These are phyloP conservation scores for Bolinopsis microptera DNA, from an alignment of 37 sponge, comb jelly and placozoan genomes.

Conservation along the genomic window DNA sequence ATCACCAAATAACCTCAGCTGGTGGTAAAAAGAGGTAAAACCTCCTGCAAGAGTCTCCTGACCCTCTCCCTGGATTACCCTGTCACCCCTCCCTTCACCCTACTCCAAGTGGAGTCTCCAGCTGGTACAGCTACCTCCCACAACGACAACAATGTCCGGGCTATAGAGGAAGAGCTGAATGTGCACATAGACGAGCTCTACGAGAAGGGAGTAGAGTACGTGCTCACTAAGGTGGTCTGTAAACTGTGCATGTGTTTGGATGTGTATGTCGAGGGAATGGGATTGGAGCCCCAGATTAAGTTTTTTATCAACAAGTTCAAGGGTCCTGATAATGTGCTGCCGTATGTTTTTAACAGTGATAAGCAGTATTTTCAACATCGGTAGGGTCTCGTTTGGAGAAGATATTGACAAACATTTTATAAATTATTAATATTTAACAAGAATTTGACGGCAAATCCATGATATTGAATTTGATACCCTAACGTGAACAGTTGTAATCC, in stretches of 20 bases:
- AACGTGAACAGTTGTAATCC: too few relatives aligned
- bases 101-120: background rate
- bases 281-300: slow-evolving; percentile 64
- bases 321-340: slow-evolving; percentile 45
- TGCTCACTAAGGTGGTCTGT: slow-evolving; percentile 28
- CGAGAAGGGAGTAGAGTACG: background rate
- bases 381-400: too few relatives aligned
- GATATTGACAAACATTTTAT: too few relatives aligned
- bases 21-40: slow-evolving; percentile 22
- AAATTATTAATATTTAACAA: too few relatives aligned
- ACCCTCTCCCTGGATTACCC: slow-evolving; percentile 51
- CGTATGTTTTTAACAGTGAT: slow-evolving; percentile 45
- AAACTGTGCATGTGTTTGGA: slow-evolving; percentile 34
- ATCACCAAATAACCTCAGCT: too few relatives aligned
- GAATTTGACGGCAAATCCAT: too few relatives aligned
- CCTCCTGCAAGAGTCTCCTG: slow-evolving; percentile 30
- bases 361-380: slow-evolving; percentile 51
- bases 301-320: slow-evolving; percentile 59
- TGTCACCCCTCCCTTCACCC: slow-evolving; percentile 47
- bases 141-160: slow-evolving; percentile 29
- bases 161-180: slow-evolving; percentile 56
- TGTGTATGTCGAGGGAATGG: slow-evolving; percentile 65
- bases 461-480: too few relatives aligned
- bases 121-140: background rate
- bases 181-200: slow-evolving; percentile 14